Evolutionary conservation across 1,140 invertebrate species (phyloP).

Genomic region (Solenopsis invicta): DNA sequence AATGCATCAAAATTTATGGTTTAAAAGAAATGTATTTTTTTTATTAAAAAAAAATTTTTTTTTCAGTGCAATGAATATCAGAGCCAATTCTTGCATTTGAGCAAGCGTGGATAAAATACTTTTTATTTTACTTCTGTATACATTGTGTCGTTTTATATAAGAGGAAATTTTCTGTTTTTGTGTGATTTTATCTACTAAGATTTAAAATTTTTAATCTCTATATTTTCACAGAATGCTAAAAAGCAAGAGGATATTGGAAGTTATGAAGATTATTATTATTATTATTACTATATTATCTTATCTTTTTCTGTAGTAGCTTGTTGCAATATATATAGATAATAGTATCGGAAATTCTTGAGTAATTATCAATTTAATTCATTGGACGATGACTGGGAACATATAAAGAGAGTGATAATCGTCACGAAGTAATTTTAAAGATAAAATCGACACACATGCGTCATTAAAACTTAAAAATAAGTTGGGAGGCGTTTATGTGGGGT

Average conservation of each 20-base stretch:
- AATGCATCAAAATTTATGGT: too few relatives aligned
- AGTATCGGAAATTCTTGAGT: not conserved
- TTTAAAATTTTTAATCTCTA: too few relatives aligned
- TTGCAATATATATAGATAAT: not conserved
- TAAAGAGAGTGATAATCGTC: not conserved
- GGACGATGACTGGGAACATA: not conserved
- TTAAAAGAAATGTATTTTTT: too few relatives aligned
- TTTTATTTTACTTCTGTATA: not conserved
- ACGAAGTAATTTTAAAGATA: not conserved
- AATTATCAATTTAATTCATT: not conserved
- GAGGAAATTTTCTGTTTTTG: not conserved
- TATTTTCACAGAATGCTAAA: too few relatives aligned
- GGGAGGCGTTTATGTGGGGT: too few relatives aligned
- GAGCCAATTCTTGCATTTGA: not conserved
- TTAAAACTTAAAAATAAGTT: not conserved
- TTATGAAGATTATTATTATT: slow-evolving; percentile 15
- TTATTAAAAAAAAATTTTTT: too few relatives aligned
- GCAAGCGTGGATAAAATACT: not conserved
- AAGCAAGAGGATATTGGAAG: not conserved
- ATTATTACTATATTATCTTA: slow-evolving; percentile 23
- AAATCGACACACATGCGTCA: not conserved
- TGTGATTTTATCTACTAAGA: not conserved
- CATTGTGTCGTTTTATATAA: not conserved
- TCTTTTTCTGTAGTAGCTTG: not conserved
- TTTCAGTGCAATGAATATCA: too few relatives aligned